Percentiles rank a stretch among this genome's conserved stretches.
Conservation (phyloP, 2,113 vertebrate genomes). For the Romanogobio albipinnatus region DNA sequence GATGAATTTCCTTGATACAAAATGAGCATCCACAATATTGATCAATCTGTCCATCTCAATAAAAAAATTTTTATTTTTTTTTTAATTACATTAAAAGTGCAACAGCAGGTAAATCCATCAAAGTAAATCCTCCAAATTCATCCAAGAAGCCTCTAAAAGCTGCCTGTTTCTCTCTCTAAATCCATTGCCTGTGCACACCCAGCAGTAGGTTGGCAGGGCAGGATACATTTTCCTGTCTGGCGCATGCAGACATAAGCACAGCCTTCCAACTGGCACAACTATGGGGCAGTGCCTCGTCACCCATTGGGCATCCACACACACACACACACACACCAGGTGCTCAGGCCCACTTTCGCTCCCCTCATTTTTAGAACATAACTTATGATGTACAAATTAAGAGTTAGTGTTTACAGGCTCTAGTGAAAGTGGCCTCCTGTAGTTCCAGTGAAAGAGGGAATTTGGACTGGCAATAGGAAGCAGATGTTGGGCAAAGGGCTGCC, state of each 20-base stretch:
- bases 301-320: conserved; percentile 13
- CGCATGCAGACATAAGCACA: conserved; percentile 25
- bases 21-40: background rate
- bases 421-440: conserved; percentile 75
- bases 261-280: conserved; percentile 52
- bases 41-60: background rate
- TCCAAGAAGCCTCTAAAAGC: conserved; percentile 46
- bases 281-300: conserved; percentile 29
- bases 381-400: conserved; percentile 81
- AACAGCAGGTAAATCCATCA: conserved; percentile 48
- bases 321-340: conserved; percentile 62
- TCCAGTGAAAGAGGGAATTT: conserved; percentile 68
- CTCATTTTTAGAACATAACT: conserved; percentile 73
- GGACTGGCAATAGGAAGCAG: conserved; percentile 73
- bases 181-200: conserved; percentile 15
- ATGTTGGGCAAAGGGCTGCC: conserved; percentile 68
- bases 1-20: background rate
- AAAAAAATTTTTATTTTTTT: background rate
- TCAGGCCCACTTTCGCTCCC: conserved; percentile 69
- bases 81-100: conserved; percentile 15
- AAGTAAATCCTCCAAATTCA: conserved; percentile 37
- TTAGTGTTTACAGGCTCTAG: conserved; percentile 74
- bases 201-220: conserved; percentile 46
- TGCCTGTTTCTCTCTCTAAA: background rate
- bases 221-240: conserved; percentile 47